Evolutionary conservation across 2,797 vertebrate genomes (phyloP).

Genomic region (Helarctos malayanus): DNA sequence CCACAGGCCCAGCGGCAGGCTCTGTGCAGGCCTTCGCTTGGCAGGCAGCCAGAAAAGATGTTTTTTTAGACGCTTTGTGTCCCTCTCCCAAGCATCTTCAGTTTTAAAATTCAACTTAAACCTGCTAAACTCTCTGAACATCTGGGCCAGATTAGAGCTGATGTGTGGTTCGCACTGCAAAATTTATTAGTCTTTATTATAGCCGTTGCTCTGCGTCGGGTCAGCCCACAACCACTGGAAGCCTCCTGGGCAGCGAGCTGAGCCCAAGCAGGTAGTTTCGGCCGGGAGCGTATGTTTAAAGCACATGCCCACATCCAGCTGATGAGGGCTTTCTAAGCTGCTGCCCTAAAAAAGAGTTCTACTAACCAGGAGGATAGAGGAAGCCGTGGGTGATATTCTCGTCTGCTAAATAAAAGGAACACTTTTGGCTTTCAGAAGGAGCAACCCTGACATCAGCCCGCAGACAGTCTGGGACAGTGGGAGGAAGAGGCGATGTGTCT

Average conservation of each 20-base stretch:
- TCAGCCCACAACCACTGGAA: slow-evolving; percentile 78
- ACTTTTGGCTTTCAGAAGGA: slow-evolving; percentile 92
- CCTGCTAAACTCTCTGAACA: slow-evolving; percentile 77
- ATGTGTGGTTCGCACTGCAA: slow-evolving; percentile 20
- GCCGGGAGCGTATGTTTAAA: slow-evolving; percentile 87
- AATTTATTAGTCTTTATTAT: slow-evolving; percentile 74
- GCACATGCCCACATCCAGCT: slow-evolving; percentile 90
- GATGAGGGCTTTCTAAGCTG: slow-evolving; percentile 89
- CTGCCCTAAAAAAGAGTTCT: slow-evolving; percentile 89
- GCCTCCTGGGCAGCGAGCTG: slow-evolving; percentile 75
- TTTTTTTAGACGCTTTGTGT: slow-evolving; percentile 41
- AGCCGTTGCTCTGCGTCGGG: slow-evolving; percentile 53
- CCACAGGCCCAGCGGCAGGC: neutral
- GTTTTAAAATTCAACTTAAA: slow-evolving; percentile 76
- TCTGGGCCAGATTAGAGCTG: slow-evolving; percentile 72
- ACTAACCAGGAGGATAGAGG: slow-evolving; percentile 97
- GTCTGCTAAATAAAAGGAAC: slow-evolving; percentile 90
- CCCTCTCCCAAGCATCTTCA: slow-evolving; percentile 44
- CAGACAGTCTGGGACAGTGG: slow-evolving; percentile 92
- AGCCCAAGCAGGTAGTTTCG: slow-evolving; percentile 86
- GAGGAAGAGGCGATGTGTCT: slow-evolving; percentile 88
- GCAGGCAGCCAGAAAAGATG: slow-evolving; percentile 35
- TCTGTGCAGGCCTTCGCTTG: neutral
- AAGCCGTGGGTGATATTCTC: slow-evolving; percentile 92
- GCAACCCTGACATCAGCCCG: slow-evolving; percentile 95